Percentiles rank a stretch among this genome's conserved stretches.
These are phyloP conservation scores for Pan troglodytes DNA, from an alignment of 2,113 vertebrate species.

Conservation along the genomic window NHGRI_mPanTro3-v2.1_pri NC_072421.2:29773501-29774000, in stretches of 20 bases:
- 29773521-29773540: neutral
- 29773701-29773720: neutral
- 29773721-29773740: neutral
- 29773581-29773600: neutral
- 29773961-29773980: neutral
- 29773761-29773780: neutral
- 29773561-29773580: neutral
- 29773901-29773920: neutral
- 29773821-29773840: neutral
- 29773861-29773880: neutral
- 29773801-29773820: neutral
- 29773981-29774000: neutral
- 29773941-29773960: neutral
- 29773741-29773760: neutral
- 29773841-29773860: neutral
- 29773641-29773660: neutral
- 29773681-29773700: no score
- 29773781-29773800: neutral
- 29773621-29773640: neutral
- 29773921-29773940: neutral
- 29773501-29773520: neutral
- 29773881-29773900: neutral
- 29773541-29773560: neutral
- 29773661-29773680: neutral
- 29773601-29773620: neutral